These are phyloP conservation scores for Synergus laeviventris DNA, from an alignment of 2,888 invertebrate species.

Conservation along the genomic window DNA sequence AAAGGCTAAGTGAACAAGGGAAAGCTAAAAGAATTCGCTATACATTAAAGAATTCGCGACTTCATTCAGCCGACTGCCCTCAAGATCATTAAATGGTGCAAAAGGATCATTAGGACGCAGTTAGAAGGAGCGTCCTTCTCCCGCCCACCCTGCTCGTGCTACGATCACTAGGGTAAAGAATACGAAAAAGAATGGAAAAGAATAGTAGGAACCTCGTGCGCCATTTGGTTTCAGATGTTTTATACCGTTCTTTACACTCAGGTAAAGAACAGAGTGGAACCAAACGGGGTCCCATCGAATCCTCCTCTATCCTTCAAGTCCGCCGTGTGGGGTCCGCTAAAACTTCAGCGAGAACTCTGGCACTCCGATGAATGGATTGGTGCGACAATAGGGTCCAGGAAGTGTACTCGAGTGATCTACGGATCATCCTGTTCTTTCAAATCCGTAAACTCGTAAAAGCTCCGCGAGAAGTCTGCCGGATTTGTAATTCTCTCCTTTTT, in stretches of 20 bases:
- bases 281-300: constrained; percentile 56
- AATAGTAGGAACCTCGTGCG: constrained; percentile 58
- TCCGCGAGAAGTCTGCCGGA: constrained; percentile 43
- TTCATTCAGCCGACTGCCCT: neutral
- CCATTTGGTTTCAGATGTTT: constrained; percentile 64
- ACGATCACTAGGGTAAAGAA: constrained; percentile 36
- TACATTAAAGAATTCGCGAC: neutral
- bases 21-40: neutral
- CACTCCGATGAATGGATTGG: constrained; percentile 60
- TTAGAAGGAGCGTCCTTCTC: constrained; percentile 32
- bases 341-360: constrained; percentile 61
- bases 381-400: constrained; percentile 68
- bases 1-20: neutral
- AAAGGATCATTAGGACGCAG: constrained; percentile 46
- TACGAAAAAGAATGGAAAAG: constrained; percentile 44
- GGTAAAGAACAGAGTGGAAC: constrained; percentile 54
- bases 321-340: constrained; percentile 71
- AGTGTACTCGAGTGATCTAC: constrained; percentile 71
- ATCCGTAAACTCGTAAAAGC: constrained; percentile 30
- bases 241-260: constrained; percentile 58
- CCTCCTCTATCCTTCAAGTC: constrained; percentile 60
- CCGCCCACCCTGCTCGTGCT: constrained; percentile 17
- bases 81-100: constrained; percentile 42
- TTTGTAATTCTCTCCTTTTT: constrained; percentile 47
- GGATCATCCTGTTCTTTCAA: constrained; percentile 58